Base-by-base conservation (phyloP, 2,888 invertebrate species). In the Operophtera brumata region DNA sequence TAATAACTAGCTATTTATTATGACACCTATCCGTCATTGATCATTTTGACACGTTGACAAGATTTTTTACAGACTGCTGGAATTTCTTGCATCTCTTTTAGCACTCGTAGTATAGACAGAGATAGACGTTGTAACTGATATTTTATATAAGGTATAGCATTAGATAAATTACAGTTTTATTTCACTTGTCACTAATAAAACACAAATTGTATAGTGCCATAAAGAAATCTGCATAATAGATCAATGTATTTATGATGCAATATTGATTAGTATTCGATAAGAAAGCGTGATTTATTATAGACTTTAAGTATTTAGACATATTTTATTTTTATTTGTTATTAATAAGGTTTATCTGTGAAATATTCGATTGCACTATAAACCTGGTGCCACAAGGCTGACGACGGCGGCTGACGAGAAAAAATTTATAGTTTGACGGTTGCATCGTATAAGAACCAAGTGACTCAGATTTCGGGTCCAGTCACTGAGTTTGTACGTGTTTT, bases 161-260 rank as follows among this genome's bases (percentile, higher is more conserved):
- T 44, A 61, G 64, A 67, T 68, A 61, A 59, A 63, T 66, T 66
- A 66, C 66, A 47, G 56, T 54, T 61, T 62, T 57, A 65, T 64
- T 67, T 58, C 66, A 66, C 64, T 66, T 65, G 59, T 69, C 58
- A 70, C 62, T 55, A 69, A 74, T 77, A 75, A 75, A 72, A 66
- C 67, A 66, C 54, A 64, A 63, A 65, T 68, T 75, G 75, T 68
- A 72, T 69, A 66, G 65, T 67, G 62, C 67, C 50, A 66, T 73
- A 73, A 71, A 75, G 49, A 64, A 67, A 77, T 77, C 73, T 69
- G 75, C 75, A 75, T 78, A 72, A 69, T 67, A 67, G 67, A 67
- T 59, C 62, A 62, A 64, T 69, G 67, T 70, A 66, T 73, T 70
- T 70, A 70, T 66, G 66, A 61, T 64, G 63, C 63, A 61, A 67